Evolutionary conservation across 2,888 invertebrate species (phyloP), one percentile per base, ranked within the genome.

Genomic region (Hirtodrosophila confusa): DNA sequence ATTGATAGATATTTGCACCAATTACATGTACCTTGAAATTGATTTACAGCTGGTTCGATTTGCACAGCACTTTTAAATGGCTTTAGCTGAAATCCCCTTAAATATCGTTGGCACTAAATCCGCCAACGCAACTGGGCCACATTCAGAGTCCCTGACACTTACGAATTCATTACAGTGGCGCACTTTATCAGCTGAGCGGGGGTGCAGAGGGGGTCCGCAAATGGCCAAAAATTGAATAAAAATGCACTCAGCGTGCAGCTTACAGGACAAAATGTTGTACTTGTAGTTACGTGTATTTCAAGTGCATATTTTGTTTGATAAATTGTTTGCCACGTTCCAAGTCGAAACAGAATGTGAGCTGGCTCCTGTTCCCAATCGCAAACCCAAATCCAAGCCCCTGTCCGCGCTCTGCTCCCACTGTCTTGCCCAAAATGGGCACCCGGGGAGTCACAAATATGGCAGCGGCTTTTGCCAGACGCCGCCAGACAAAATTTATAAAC

Each of bases 231-330:
- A 83, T 70, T 75, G 69, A 72, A 79, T 73, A 73, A 80, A 79
- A 82, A 77, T 84, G 78, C 84, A 83, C 79, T 84, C 74, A 74
- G 68, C 64, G 60, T 70, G 69, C 17, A 17, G 17, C 17, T 17
- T 27, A 6, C 79, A 48, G 43, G 24, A 36, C 49, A 53, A 41
- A 68, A 47, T 72, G 70, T 70, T 70, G 61, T 70, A 45, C 48
- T 63, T 41, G 36, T 50, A 61, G 67, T 66, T 82, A 78, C 78
- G 70, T 80, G 69, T 82, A 78, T 82, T 85, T 83, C 78, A 85
- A 83, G 83, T 83, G 82, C 83, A 83, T 83, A 83, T 83, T 85
- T 83, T 78, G 78, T 78, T 80, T 83, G 83, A 83, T 83, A 83
- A 83, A 83, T 83, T 83, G 83, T 84, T 80, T 83, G 77, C 72